Base-by-base conservation (phyloP, 2,797 vertebrate genomes). In the Sylvilagus floridanus region DNA sequence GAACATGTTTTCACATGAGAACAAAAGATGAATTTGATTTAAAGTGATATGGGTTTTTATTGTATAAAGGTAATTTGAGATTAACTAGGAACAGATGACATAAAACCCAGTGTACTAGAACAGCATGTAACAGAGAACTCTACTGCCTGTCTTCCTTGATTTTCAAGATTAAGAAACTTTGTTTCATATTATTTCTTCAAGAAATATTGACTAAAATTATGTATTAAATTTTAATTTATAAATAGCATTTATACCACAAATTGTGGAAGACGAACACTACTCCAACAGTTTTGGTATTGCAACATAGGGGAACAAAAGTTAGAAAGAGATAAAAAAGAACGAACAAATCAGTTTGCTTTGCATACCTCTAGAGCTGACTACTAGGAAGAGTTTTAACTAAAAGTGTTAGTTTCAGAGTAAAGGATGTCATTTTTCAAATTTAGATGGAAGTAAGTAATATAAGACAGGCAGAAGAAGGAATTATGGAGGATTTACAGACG, bases 11-110 rank as follows among this genome's bases (percentile, higher is more conserved):
- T 72, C 81, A 84, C 26, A 75, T 26, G 54, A 88, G 65, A 93
- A 84, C 11, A 86, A 92, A 94, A 84, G 30, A 84, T 89, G 62
- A 78, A 90, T 78, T 92, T 89, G 52, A 87, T 75, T 95, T 50
- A 88, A 90, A 93, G 72, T 84, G 60, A 91, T 65, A 50, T 19
- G 62, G 72, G 60, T 54, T 93, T 91, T 84, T 93, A 71, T 78
- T 93, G 32, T 65, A 68, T 28, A 76, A 86, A 75, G 78, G 66
- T 90, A 96, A 94, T 93, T 94, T 79, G 87, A 94, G 65, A 95
- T 88, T 42, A 73, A 96, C 83, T 73, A 73, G 60, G 71, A 88
- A 92, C 83, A 84, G 75, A 83, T 66, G 60, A 81, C 35, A 60
- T 63, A 84, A 93, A 91, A 96, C 54, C 71, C 88, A 86, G 24